A percentile compares a stretch with the other conserved stretches of the same genome.
Evolutionary conservation across 2,888 invertebrate species (phyloP).

Genomic region (Axea sp.): DNA sequence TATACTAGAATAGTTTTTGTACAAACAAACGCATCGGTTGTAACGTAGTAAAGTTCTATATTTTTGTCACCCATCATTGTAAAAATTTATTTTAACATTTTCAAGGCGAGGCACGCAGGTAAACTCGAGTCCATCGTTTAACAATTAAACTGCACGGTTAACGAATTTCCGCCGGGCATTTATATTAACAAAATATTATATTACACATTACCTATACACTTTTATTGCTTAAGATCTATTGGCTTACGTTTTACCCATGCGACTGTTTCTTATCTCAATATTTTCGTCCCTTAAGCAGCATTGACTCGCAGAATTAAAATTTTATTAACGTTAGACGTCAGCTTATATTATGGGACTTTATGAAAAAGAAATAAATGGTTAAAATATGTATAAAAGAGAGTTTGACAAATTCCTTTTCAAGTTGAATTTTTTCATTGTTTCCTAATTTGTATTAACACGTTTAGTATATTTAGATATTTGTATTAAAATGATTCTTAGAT

Average conservation of each 20-base stretch:
- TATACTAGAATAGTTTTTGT: conserved; percentile 49
- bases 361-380: no score
- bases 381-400: conserved; percentile 1
- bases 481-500: no score
- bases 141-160: conserved; percentile 70
- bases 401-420: conserved; percentile 15
- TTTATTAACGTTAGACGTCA: no score
- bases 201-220: conserved; percentile 74
- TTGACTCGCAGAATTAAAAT: conserved; percentile 27
- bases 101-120: conserved; percentile 65
- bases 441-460: no score
- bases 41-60: conserved; percentile 55
- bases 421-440: background rate
- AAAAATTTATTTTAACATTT: conserved; percentile 61
- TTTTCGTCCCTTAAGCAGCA: conserved; percentile 57
- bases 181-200: conserved; percentile 78
- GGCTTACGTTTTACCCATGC: conserved; percentile 73
- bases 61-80: conserved; percentile 57
- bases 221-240: conserved; percentile 78
- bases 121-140: conserved; percentile 68
- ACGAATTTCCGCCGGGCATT: conserved; percentile 74
- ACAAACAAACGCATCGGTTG: conserved; percentile 54
- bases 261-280: conserved; percentile 46
- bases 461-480: no score
- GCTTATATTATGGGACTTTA: no score